Evolutionary conservation across 2,797 vertebrate genomes (phyloP).

Genomic region (Clarias laeviceps): DNA sequence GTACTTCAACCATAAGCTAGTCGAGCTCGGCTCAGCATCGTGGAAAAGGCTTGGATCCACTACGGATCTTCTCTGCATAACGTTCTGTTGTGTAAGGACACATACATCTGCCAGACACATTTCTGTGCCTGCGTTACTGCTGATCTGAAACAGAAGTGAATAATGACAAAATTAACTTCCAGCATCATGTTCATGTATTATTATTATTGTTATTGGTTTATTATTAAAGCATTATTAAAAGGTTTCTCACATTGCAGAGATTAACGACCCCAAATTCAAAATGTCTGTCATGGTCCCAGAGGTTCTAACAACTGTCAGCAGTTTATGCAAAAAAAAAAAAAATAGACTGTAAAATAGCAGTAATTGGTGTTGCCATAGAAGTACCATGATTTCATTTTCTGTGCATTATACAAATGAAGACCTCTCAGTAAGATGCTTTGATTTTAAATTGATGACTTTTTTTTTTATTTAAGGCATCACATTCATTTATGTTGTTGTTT

Average conservation of each 20-base stretch:
- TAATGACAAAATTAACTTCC: neutral
- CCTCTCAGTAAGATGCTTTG: neutral
- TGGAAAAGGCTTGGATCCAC: neutral
- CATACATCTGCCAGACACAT: neutral
- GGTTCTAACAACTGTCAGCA: neutral
- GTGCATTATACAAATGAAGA: neutral
- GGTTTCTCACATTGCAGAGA: no score
- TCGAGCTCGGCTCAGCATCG: neutral
- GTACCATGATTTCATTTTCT: neutral
- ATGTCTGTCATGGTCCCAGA: neutral
- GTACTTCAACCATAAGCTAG: constrained; percentile 1
- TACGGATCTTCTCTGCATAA: neutral
- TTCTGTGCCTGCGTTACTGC: neutral
- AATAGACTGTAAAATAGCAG: neutral
- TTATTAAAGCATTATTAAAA: no score
- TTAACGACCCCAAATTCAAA: neutral
- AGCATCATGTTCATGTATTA: no score
- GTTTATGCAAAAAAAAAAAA: neutral
- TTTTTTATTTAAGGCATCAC: neutral
- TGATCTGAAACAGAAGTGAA: neutral
- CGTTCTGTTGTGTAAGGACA: neutral
- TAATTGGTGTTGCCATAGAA: neutral
- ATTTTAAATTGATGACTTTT: neutral
- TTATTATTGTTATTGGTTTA: no score
- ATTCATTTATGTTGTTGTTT: neutral